A percentile compares a stretch with the other conserved stretches of the same genome.
Evolutionary conservation across 2,888 invertebrate species (phyloP).

Genomic region (Zygothrica quintamaculata): DNA sequence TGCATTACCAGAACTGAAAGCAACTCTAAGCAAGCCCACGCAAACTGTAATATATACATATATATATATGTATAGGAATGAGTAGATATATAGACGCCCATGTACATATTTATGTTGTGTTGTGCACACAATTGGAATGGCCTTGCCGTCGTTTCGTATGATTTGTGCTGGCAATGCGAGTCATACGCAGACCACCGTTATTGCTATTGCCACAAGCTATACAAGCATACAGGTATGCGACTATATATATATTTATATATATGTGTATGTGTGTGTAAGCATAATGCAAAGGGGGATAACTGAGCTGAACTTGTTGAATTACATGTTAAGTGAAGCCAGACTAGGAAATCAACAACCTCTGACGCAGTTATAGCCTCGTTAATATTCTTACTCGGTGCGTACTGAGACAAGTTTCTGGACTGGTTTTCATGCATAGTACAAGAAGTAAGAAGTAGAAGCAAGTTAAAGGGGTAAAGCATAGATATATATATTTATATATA

Average conservation of each 20-base stretch:
- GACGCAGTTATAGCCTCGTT: slow-evolving; percentile 57
- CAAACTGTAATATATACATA: slow-evolving; percentile 7
- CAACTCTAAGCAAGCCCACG: slow-evolving; percentile 28
- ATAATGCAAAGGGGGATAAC: slow-evolving; percentile 45
- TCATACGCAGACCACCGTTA: slow-evolving; percentile 60
- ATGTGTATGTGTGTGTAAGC: slow-evolving; percentile 2
- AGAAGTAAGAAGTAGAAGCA: too few species aligned
- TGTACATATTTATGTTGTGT: slow-evolving; percentile 19
- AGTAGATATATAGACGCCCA: slow-evolving; percentile 25
- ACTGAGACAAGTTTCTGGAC: slow-evolving; percentile 51
- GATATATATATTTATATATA: slow-evolving; percentile 13
- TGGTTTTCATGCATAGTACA: too few species aligned
- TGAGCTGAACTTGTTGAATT: slow-evolving; percentile 58
- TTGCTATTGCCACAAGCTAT: slow-evolving; percentile 41
- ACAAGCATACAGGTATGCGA: not conserved
- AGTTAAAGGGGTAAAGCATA: slow-evolving; percentile 22
- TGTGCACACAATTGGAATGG: slow-evolving; percentile 47
- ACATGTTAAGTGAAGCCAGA: slow-evolving; percentile 19
- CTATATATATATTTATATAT: not conserved
- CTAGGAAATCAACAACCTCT: slow-evolving; percentile 42
- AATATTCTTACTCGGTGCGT: slow-evolving; percentile 60
- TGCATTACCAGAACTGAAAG: slow-evolving; percentile 49
- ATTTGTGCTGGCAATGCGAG: slow-evolving; percentile 43
- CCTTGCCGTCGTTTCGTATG: slow-evolving; percentile 58
- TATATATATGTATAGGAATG: slow-evolving; percentile 1